Evolutionary conservation across 2,113 vertebrate species (phyloP).

Genomic region (Neotoma lepida): DNA sequence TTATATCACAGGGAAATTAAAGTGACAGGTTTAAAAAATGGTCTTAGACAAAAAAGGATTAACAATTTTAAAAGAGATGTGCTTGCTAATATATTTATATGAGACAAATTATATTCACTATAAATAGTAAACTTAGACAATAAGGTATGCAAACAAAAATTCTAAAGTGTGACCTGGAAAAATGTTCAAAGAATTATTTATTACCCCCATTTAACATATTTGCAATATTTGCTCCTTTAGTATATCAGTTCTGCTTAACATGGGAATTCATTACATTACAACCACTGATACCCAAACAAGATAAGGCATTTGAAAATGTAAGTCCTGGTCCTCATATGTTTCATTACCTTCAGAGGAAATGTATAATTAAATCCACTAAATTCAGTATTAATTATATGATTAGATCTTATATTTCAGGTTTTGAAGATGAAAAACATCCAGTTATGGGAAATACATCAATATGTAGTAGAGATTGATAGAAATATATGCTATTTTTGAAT

Average conservation of each 20-base stretch:
- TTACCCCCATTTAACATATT: neutral
- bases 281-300: rapidly evolving
- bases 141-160: neutral
- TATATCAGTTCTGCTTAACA: neutral
- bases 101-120: neutral
- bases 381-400: neutral
- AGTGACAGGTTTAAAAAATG: neutral
- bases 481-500: neutral
- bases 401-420: neutral
- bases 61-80: neutral
- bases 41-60: neutral
- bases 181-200: neutral
- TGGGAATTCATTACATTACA: neutral
- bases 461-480: neutral
- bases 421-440: neutral
- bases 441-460: neutral
- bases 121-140: neutral
- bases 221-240: neutral
- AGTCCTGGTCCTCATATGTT: neutral
- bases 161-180: neutral
- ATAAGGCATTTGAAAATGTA: neutral
- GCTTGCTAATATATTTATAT: neutral
- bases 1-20: neutral
- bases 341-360: neutral
- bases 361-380: neutral